Percentiles rank a stretch among this genome's conserved stretches.
Evolutionary conservation across 1,140 invertebrate species (phyloP).

Genomic region (Drosophila sp.): DNA sequence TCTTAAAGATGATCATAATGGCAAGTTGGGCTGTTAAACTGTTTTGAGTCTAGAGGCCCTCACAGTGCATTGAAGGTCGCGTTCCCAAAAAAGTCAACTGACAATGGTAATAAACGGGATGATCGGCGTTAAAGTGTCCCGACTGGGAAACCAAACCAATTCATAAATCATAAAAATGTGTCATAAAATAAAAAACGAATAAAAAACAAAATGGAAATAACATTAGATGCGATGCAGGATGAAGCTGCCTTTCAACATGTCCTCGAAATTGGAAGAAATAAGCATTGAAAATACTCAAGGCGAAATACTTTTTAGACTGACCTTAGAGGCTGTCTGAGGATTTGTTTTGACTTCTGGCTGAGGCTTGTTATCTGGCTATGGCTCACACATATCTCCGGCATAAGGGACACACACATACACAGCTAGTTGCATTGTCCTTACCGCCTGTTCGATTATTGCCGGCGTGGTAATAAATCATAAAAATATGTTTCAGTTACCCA

Average conservation of each 20-base stretch:
- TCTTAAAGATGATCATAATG: conserved; percentile 45
- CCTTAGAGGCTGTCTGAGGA: conserved; percentile 40
- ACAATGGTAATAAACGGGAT: conserved; percentile 23
- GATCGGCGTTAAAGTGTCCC: conserved; percentile 45
- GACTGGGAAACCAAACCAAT: conserved; percentile 75
- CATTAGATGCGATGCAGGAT: conserved; percentile 18
- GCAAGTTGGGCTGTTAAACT: conserved; percentile 45
- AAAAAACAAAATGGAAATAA: conserved; percentile 57
- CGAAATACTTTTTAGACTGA: conserved; percentile 59
- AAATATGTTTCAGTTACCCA: conserved; percentile 70
- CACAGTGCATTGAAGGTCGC: conserved; percentile 53
- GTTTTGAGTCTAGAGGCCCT: conserved; percentile 40
- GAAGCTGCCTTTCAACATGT: conserved; percentile 75
- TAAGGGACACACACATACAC: conserved; percentile 56
- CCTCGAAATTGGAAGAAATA: conserved; percentile 54
- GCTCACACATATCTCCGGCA: conserved; percentile 14
- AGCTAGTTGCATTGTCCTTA: conserved; percentile 50
- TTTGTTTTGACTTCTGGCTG: conserved; percentile 73
- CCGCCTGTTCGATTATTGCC: conserved; percentile 74
- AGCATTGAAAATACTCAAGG: conserved; percentile 70
- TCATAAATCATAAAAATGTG: conserved; percentile 84
- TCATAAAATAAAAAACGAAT: conserved; percentile 78
- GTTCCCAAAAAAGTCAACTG: conserved; percentile 31
- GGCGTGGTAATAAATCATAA: conserved; percentile 80
- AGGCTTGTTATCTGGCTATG: conserved; percentile 59